Conservation (phyloP, 2,113 vertebrate genomes). For the Phyllopteryx taeniolatus region DNA sequence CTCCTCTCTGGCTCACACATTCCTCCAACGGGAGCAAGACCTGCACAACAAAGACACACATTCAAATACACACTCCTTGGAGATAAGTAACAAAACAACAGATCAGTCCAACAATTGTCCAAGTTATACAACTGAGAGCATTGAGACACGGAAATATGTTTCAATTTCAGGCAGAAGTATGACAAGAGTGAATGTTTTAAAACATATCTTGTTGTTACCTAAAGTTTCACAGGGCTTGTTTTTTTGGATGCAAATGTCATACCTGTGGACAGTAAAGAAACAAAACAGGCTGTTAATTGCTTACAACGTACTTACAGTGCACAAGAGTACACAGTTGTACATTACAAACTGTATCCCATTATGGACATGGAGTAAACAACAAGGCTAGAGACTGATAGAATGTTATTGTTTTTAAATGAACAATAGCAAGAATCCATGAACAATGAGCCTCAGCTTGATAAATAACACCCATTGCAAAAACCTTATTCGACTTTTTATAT, state of each 20-base stretch:
- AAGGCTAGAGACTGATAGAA: slow-evolving; percentile 48
- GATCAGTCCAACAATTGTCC: not conserved
- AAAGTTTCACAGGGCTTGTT: slow-evolving; percentile 97
- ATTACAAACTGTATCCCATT: slow-evolving; percentile 7
- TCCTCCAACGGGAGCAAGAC: slow-evolving; percentile 92
- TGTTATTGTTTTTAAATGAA: slow-evolving; percentile 43
- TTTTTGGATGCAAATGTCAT: slow-evolving; percentile 99
- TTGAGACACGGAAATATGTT: not conserved
- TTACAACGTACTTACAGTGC: not conserved
- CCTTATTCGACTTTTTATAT: slow-evolving; percentile 1
- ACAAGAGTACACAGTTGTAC: not conserved
- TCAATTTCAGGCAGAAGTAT: not conserved
- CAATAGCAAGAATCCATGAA: slow-evolving; percentile 66
- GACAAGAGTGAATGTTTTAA: not conserved
- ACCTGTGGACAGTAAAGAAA: slow-evolving; percentile 71
- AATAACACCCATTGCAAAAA: slow-evolving; percentile 24
- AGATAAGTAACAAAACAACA: not conserved
- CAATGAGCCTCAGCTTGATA: slow-evolving; percentile 53
- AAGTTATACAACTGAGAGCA: not conserved
- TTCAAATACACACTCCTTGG: slow-evolving; percentile 6
- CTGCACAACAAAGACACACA: slow-evolving; percentile 61
- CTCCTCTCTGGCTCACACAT: slow-evolving; percentile 97
- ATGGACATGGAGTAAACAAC: slow-evolving; percentile 28
- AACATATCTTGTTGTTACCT: slow-evolving; percentile 72
- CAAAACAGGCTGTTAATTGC: not conserved